phyloP scores from a whole-genome alignment of 2,888 invertebrate genomes.

The Sphaeridia pumilis region DNA sequence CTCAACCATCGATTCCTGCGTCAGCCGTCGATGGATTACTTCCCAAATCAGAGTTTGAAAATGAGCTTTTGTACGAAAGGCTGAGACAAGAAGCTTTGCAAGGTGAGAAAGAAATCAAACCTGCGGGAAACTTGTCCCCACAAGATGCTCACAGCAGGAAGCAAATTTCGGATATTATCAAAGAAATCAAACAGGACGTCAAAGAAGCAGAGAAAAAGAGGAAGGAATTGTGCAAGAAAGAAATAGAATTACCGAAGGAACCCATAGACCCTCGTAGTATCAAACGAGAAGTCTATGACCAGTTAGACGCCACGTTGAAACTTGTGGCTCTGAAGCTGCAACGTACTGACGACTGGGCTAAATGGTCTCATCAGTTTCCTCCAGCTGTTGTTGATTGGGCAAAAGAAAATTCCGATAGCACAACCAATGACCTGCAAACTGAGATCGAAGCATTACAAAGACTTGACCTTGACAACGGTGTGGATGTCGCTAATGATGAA shows the following conservation, averaged over 20 bases:
- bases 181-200: not conserved
- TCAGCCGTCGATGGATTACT: slow-evolving; percentile 16
- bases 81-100: not conserved
- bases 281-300: not conserved
- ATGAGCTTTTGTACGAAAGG: slow-evolving; percentile 7
- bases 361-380: slow-evolving; percentile 1
- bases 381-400: slow-evolving; percentile 2
- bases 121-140: not conserved
- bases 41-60: slow-evolving; percentile 11
- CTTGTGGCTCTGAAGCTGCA: slow-evolving; percentile 6
- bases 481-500: not conserved
- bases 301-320: slow-evolving; percentile 2
- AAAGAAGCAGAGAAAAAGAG: slow-evolving; percentile 1
- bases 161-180: not conserved
- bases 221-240: not conserved
- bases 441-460: not conserved
- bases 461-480: not conserved
- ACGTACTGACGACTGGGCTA: not conserved
- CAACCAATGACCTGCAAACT: too few species aligned
- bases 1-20: not conserved
- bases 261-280: not conserved
- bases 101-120: not conserved
- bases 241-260: not conserved
- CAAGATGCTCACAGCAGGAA: not conserved
- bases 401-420: too few species aligned